Base-by-base conservation (phyloP, 1,140 invertebrate species). In the Magallana angulata region DNA sequence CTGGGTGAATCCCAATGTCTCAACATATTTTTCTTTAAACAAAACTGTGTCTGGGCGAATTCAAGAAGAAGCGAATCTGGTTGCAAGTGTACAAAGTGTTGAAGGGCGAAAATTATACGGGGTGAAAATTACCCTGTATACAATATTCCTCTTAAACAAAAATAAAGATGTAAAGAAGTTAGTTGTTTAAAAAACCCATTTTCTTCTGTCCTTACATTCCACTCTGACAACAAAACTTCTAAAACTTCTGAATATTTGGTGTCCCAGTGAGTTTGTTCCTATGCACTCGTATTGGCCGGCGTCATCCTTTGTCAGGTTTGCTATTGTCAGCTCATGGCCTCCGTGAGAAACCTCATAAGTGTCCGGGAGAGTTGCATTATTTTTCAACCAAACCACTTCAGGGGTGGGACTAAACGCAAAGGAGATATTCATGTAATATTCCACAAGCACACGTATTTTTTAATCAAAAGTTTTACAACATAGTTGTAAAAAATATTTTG, bases 251-350 rank as follows among this genome's bases (percentile, higher is more conserved):
- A 85, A 89, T 11, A 88, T 87, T 24, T 89, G 76, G 14, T 87
- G 62, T 60, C 88, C 85, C 59, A 91, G 58, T 7, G 89, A 68
- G 89, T 94, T 94, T 14, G 90, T 91, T 1, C 92, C 93, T 82
- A 90, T 91, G 88, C 94, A 94, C 64, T 93, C 91, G 64, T 94
- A 94, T 12, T 85, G 86, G 5, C 93, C 93, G 48, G 87, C 92
- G 88, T 94, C 93, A 8, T 89, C 88, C 83, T 90, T 86, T 58
- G 91, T 86, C 8, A 94, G 85, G 30, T 91, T 82, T 9, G 85
- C 71, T 18, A 94, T 93, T 3, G 85, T 76, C 18, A 94, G 85
- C 71, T 94, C 93, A 83, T 92, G 92, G 8, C 93, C 93, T 91
- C 91, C 93, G 82, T 92, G 92, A 36, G 89, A 90, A 4, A 91